phyloP scores from a whole-genome alignment of 92 coral and sea anemone species.

The Epizoanthus ramosus region DNA sequence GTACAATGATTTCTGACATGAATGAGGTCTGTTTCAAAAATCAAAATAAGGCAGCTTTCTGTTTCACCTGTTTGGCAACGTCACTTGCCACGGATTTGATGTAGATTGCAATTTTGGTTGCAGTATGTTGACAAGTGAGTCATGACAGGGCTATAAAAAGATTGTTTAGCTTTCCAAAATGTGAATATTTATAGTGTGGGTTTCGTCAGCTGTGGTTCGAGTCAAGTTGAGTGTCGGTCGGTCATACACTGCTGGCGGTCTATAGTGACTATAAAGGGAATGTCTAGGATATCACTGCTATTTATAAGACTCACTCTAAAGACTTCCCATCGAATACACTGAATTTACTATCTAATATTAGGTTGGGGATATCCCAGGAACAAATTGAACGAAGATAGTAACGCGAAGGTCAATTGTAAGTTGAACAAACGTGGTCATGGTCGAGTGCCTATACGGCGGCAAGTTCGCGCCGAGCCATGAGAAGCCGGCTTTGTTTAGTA shows the following conservation, averaged over 20 bases:
- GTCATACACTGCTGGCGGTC: neutral
- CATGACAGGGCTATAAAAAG: constrained; percentile 37
- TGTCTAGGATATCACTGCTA: neutral
- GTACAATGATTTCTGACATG: neutral
- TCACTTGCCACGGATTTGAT: neutral
- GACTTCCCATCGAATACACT: neutral
- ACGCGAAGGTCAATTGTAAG: neutral
- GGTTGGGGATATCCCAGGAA: neutral
- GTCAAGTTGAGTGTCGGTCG: no score
- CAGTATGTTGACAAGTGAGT: constrained; percentile 22
- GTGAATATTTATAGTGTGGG: constrained; percentile 46
- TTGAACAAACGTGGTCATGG: constrained; percentile 28
- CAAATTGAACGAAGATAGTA: neutral
- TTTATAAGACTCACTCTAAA: neutral
- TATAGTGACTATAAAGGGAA: neutral
- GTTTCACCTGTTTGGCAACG: constrained; percentile 1
- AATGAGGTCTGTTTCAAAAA: neutral
- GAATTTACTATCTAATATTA: neutral
- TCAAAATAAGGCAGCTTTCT: neutral
- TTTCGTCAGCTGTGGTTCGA: constrained; percentile 33
- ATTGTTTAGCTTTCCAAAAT: constrained; percentile 7
- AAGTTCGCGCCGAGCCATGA: constrained; percentile 23
- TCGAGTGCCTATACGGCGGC: constrained; percentile 61
- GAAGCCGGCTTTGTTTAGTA: constrained; percentile 19
- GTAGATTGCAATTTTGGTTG: neutral